Percentiles rank a stretch among this genome's conserved stretches.
These are phyloP conservation scores for Saxicola maurus DNA, from an alignment of 2,797 vertebrate genomes.

Conservation along the genomic window DNA sequence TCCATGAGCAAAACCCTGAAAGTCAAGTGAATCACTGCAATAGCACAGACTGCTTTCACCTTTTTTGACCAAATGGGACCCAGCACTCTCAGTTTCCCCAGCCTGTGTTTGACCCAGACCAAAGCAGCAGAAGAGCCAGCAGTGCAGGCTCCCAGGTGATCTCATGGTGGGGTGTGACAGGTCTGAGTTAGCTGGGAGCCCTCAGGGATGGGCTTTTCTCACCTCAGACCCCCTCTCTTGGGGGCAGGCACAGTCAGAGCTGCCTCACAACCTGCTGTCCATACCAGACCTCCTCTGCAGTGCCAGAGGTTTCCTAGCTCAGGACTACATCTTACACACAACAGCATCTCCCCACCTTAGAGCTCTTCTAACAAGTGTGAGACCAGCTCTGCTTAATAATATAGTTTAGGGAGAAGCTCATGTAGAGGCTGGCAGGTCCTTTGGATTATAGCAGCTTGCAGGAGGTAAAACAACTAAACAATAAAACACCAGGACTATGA, in stretches of 20 bases:
- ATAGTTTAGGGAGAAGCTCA: neutral
- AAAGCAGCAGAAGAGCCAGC: neutral
- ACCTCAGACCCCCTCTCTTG: neutral
- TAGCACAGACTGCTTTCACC: neutral
- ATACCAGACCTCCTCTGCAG: neutral
- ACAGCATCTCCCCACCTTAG: neutral
- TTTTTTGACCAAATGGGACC: neutral
- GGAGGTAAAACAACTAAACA: neutral
- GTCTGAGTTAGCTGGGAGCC: neutral
- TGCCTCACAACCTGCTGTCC: neutral
- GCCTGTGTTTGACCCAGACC: neutral
- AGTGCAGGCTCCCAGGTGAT: neutral
- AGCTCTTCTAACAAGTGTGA: neutral
- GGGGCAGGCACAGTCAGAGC: neutral
- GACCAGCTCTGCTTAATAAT: neutral
- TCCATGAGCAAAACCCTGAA: neutral
- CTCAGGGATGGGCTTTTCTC: neutral
- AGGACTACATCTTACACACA: neutral
- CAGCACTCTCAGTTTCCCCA: neutral
- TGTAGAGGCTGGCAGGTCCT: neutral
- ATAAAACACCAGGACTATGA: neutral
- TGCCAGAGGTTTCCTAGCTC: neutral
- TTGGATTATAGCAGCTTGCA: neutral
- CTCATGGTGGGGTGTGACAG: neutral
- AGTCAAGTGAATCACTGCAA: neutral